A percentile compares a stretch with the other conserved stretches of the same genome.
Conservation (phyloP, 2,888 invertebrate genomes). For the Cephus spinipes region DNA sequence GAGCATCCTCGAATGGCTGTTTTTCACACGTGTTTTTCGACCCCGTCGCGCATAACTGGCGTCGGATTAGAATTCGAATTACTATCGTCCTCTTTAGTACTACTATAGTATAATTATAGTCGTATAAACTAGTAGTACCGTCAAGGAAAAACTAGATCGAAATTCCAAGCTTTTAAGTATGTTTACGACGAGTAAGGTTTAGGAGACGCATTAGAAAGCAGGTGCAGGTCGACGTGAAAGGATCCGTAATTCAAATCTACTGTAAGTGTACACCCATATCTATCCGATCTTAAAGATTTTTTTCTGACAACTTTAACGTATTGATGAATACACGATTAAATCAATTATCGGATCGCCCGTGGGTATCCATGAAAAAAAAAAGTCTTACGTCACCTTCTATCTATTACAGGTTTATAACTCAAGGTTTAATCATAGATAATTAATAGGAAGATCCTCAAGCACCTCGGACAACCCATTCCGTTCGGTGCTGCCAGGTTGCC, state of each 20-base stretch:
- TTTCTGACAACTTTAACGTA: background rate
- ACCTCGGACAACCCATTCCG: background rate
- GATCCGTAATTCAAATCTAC: slow-evolving; percentile 16
- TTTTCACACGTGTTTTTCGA: background rate
- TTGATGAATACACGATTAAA: background rate
- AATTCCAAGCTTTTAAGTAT: slow-evolving; percentile 1
- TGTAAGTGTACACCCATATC: background rate
- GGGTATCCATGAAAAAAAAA: background rate
- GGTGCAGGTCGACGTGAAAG: slow-evolving; percentile 15
- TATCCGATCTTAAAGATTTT: background rate
- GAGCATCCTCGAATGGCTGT: background rate
- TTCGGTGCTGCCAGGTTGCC: background rate
- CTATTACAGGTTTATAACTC: background rate
- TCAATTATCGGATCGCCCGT: background rate
- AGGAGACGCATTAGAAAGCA: slow-evolving; percentile 20
- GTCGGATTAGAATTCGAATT: background rate
- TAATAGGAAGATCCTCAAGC: background rate
- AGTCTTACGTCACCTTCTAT: background rate
- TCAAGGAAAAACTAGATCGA: background rate
- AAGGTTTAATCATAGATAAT: background rate
- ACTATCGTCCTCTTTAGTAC: background rate
- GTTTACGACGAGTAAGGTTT: background rate
- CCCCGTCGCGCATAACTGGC: background rate
- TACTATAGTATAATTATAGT: background rate
- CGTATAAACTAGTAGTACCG: background rate